Evolutionary conservation across 2,113 vertebrate genomes (phyloP).

Genomic region (Plecturocebus donacophilus): DNA sequence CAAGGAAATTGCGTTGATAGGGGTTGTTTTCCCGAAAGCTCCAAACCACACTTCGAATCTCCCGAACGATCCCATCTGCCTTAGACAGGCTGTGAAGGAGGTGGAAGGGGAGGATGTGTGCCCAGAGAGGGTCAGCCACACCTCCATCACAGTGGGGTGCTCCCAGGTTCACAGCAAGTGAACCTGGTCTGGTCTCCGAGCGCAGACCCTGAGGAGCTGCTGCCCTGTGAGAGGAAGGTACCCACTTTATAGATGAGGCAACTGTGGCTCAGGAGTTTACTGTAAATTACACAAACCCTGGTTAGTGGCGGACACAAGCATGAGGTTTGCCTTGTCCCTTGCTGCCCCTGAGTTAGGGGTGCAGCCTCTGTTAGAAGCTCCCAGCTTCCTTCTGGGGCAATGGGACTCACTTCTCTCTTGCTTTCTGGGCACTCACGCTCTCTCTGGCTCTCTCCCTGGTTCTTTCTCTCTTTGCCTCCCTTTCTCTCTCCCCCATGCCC

Average conservation of each 20-base stretch:
- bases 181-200: fast-evolving
- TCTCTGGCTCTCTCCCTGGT: neutral
- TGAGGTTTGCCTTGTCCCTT: neutral
- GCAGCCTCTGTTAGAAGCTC: neutral
- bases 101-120: neutral
- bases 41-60: neutral
- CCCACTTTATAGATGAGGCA: neutral
- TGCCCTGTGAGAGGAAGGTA: fast-evolving
- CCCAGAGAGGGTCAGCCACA: neutral
- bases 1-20: neutral
- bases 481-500: neutral
- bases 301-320: neutral
- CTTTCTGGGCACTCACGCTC: neutral
- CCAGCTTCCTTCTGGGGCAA: neutral
- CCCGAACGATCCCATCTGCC: neutral
- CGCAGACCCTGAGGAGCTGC: neutral
- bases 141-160: fast-evolving
- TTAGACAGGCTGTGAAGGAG: neutral
- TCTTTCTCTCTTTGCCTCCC: neutral
- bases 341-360: neutral
- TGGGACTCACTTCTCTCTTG: neutral
- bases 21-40: neutral
- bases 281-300: neutral
- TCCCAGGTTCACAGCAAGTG: neutral
- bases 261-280: neutral